Base-by-base conservation (phyloP, 1,140 invertebrate species). In the Hydropsyche tenuis region DNA sequence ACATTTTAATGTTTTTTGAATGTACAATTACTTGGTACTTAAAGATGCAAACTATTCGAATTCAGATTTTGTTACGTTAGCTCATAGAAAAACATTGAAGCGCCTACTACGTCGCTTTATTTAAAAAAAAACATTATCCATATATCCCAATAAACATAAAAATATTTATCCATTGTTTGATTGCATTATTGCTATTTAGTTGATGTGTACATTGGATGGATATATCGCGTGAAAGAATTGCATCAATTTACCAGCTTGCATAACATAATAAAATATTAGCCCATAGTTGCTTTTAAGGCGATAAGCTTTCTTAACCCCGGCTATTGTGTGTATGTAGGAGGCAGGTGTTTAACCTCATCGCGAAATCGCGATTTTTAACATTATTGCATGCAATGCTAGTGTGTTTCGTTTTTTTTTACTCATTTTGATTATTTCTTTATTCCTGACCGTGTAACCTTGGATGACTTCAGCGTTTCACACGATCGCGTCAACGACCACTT, bases 241-340 rank as follows among this genome's bases (percentile, higher is more conserved):
- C 68, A 11, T 20, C 43, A 68, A 48, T 22, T 60, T 68, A 12
- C 27, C 1, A 16, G 42, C 42, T 43, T 48, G 65, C 37, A 56
- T 70, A 70, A 70, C 51, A 56, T 43, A 46, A 46, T 68, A 43
- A 56, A 70, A 22, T 18, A 42, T 70, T 70, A 70, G 68, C 27
- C 27, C 23, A 27, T 70, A 70, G 68, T 60, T 56, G 68, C 68
- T 70, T 70, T 53, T 70, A 56, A 46, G 51, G 48, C 48, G 51
- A 70, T 70, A 56, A 70, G 68, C 68, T 70, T 70, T 56, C 46
- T 69, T 69, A 69, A 65, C 63, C 30, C 63, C 30, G 16, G 63
- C 63, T 23, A 65, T 65, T 43, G 63, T 46, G 23, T 27, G 48
- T 53, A 60, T 60, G 56, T 60, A 60, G 56, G 56, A 60, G 56